Base-by-base conservation (phyloP, 2,888 invertebrate genomes). In the Catocala nupta region DNA sequence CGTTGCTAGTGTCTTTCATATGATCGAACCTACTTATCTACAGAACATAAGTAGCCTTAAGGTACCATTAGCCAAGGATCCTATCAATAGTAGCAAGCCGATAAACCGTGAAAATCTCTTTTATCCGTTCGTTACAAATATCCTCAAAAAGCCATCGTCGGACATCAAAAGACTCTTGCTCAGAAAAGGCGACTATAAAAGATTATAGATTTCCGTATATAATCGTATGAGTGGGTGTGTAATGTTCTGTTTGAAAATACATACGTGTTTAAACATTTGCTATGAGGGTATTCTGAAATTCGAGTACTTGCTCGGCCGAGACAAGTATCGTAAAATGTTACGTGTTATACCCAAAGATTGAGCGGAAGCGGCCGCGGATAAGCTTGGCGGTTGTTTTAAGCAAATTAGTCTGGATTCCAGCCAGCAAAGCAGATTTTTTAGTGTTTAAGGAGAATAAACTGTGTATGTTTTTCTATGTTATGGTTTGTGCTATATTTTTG, bases 261-360 rank as follows among this genome's bases (percentile, higher is more conserved):
- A 49, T 57, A 64, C 62, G 73, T 66, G 69, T 74, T 71, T 60
- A 65, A 68, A 55, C 56, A 62, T 58, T 52, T 65, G 65, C 59
- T 59, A 62, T 70, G 49, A 66, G 64, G 63, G 63, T 68, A 65
- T 63, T 77, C 59, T 16, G 42, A 67, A 61, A 65, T 68, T 68
- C 58, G 33, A 68, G 67, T 43, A 70, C 55, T 44, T 54, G 52
- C 59, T 60, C 60, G 50, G 16, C 44, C 60, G 36, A 45, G 45
- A 58, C 43, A 60, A 64, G 55, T 65, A 68, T 66, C 64, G 66
- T 77, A 73, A 77, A 77, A 77, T 58, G 67, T 75, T 55, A 75
- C 51, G 67, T 13, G 45, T 44, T 52, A 50, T 39, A 57, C 52
- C 5, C 9, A 55, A 55, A 5, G 10, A 0, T 11, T 13, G 47